Conservation (phyloP, 2,888 invertebrate genomes). For the Ichneumoninae sp. region DNA sequence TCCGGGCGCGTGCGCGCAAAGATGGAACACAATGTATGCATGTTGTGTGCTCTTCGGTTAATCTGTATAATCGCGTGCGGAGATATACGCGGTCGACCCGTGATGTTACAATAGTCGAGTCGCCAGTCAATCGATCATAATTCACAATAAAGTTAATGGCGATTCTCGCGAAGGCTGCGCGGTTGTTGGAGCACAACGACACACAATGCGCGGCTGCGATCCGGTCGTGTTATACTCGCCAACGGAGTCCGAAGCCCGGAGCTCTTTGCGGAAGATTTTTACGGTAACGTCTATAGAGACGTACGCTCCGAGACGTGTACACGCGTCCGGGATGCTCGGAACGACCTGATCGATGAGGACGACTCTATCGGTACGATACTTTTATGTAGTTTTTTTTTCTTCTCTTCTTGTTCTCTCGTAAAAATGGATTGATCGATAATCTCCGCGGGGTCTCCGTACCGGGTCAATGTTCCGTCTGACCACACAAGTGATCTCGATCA, state of each 20-base stretch:
- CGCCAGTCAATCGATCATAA: constrained; percentile 78
- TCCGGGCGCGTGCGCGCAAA: constrained; percentile 26
- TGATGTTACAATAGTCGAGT: constrained; percentile 41
- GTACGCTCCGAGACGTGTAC: not conserved
- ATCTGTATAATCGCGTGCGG: constrained; percentile 74
- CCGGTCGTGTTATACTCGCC: not conserved
- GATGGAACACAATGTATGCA: constrained; percentile 49
- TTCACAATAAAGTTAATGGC: constrained; percentile 79
- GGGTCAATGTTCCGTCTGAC: constrained; percentile 17
- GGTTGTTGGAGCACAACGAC: constrained; percentile 14
- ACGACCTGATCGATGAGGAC: constrained; percentile 43
- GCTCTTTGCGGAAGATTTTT: not conserved
- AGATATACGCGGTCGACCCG: not conserved
- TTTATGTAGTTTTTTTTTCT: not conserved
- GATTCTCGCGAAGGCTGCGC: constrained; percentile 40
- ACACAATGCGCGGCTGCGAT: constrained; percentile 13
- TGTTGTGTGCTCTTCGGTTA: constrained; percentile 65
- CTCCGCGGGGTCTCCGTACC: constrained; percentile 7
- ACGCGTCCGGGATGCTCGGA: not conserved
- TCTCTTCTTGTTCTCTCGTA: constrained; percentile 14
- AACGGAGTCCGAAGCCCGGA: not conserved
- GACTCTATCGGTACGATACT: constrained; percentile 24
- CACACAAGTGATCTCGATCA: constrained; percentile 34
- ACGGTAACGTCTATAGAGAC: not conserved
- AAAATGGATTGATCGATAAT: constrained; percentile 47